Evolutionary conservation across 2,888 invertebrate genomes (phyloP).

Genomic region (Pandemis heparana): DNA sequence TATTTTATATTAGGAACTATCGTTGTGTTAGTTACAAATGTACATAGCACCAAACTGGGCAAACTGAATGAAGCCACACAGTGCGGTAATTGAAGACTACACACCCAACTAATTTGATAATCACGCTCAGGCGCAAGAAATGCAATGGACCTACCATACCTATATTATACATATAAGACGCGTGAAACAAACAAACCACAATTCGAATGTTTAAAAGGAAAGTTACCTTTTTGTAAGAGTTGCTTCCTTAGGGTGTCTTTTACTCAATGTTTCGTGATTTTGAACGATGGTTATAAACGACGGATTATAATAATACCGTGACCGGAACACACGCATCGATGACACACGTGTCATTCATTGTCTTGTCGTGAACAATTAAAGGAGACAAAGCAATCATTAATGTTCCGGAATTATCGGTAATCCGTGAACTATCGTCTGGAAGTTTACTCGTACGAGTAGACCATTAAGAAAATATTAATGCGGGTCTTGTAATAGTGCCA

Average conservation of each 20-base stretch:
- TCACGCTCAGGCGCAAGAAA: conserved; percentile 33
- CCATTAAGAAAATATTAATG: no score
- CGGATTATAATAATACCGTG: conserved; percentile 58
- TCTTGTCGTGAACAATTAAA: conserved; percentile 29
- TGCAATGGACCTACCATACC: conserved; percentile 21
- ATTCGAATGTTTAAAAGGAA: conserved; percentile 13
- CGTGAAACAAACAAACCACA: conserved; percentile 4
- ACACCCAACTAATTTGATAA: conserved; percentile 36
- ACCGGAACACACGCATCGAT: conserved; percentile 65
- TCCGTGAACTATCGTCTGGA: background rate
- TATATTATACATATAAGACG: conserved; percentile 9
- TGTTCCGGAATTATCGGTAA: background rate
- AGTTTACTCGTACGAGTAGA: background rate
- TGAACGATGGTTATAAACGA: conserved; percentile 10
- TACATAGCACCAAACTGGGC: conserved; percentile 21
- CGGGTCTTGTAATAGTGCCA: no score
- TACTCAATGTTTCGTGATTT: conserved; percentile 20
- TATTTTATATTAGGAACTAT: background rate
- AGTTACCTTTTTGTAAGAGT: conserved; percentile 23
- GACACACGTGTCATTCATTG: conserved; percentile 50
- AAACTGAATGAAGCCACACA: conserved; percentile 28
- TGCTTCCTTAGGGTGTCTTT: background rate
- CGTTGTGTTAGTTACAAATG: conserved; percentile 1
- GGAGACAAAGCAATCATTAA: conserved; percentile 18
- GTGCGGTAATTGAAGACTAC: conserved; percentile 34